Evolutionary conservation across 2,888 invertebrate genomes (phyloP), one percentile per base, ranked within the genome.

Genomic region (Arrhopalites spinosus): DNA sequence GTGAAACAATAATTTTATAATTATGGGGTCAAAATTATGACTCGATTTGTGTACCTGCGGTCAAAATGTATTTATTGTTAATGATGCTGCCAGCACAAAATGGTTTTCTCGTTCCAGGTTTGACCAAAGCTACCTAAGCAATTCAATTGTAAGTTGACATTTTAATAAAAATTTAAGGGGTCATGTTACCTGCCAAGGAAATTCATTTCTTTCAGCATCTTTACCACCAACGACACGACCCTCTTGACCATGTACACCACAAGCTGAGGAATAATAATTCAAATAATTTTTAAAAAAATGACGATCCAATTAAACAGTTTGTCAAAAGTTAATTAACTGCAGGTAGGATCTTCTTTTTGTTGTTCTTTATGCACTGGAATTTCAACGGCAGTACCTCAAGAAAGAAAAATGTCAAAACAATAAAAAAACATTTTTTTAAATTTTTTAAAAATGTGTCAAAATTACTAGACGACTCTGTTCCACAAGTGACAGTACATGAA

Each of bases 221-320:
- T 59, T 7, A 23, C 71, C 71, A 20, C 61, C 61, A 20, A 71
- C 71, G 29, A 71, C 56, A 27, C 71, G 71, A 29, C 56, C 61
- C 7, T 59, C 59, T 23, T 59, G 17, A 17, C 59, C 77, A n/a
- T 79, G 79, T 11, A 77, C 45, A 23, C 80, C 80, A 67, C 80
- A 80, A 69, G 76, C 80, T 73, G 45, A 17, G n/a, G 1, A 23
- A 59, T 23, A 25, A 7, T 36, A 36, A 36, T 7, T 36, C n/a
- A n/a, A n/a, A n/a, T n/a, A n/a, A n/a, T n/a, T n/a, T n/a, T n/a
- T n/a, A n/a, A n/a, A n/a, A n/a, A n/a, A n/a, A n/a, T n/a, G n/a
- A n/a, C n/a, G n/a, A n/a, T n/a, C n/a, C n/a, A n/a, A n/a, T n/a
- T n/a, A n/a, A n/a, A n/a, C n/a, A n/a, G n/a, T n/a, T n/a, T n/a